Evolutionary conservation across 2,797 vertebrate genomes (phyloP), one percentile per base, ranked within the genome.

Genomic region (Microctenopoma steveboyesi): DNA sequence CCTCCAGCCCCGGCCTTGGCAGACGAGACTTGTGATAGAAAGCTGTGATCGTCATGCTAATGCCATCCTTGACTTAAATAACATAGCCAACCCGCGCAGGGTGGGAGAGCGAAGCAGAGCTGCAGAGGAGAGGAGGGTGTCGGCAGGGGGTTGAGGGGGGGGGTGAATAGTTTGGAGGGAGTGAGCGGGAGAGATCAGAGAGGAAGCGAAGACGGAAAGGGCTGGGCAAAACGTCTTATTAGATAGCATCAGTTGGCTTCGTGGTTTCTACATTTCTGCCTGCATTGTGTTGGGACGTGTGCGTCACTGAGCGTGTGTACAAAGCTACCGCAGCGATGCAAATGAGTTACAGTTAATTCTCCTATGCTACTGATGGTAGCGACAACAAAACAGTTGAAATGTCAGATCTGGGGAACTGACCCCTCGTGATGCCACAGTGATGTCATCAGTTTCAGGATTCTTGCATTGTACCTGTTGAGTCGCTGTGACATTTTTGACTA

Each of bases 21-120:
- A 62, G 85, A 83, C 82, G 65, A 56, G 72, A 68, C 78, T 74
- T 49, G 74, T 45, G 79, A 84, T 86, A 50, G 82, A 78, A 55
- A 64, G 78, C 83, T 89, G 86, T 87, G 90, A 89, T 91, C 85
- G 40, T 80, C 90, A 92, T 91, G 87, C 86, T 89, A 91, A 90
- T 92, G 82, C 68, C 13, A 72, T 79, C 89, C 89, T 91, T 89
- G 88, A 86, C 82, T 90, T 84, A 86, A 91, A 86, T 72, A 86
- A 82, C 72, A 85, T 74, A 74, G 73, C 43, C 15, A 28, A 81
- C 74, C 73, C 76, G 78, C 3, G 16, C 58, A 8, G 69, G 68
- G 71, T 4, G 52, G 53, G 39, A 35, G 76, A 72, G 69, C 1
- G 9, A 74, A 64, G 65, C 39, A 46, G 77, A 74, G 62, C 69